Evolutionary conservation across 1,140 invertebrate species (phyloP), one percentile per base, ranked within the genome.

Genomic region (Hormaphis cornu): DNA sequence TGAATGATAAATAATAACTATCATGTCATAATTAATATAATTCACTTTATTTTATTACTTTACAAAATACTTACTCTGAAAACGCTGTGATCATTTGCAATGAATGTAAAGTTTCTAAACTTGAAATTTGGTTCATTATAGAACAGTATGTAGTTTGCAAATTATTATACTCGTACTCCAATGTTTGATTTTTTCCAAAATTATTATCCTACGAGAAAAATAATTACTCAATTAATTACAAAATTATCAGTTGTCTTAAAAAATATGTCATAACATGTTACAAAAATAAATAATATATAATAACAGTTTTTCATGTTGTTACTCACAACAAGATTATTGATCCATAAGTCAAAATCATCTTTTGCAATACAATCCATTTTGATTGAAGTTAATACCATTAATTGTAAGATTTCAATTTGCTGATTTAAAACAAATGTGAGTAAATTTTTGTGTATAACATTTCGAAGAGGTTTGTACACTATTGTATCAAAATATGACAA

Each of bases 401-500:
- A 50, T 50, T 66, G 61, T 16, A 66, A 35, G 22, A 66, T 14
- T 24, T 66, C 61, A 20, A 66, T 66, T 66, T 66, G 61, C n/a
- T 66, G 61, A n/a, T 66, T 66, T 48, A 66, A 66, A 35, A 66
- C 7, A 66, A 66, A 66, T 35, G 42, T 24, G 14, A 66, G 8
- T 14, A 66, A 24, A 50, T 66, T 7, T 2, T 50, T 66, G 6
- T 66, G 44, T 66, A 66, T 46, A 9, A 48, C 20, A 22, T 50
- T 66, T 35, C 50, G 61, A 50, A 66, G 44, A 1, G 61, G 61
- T 22, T 66, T 66, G 18, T 66, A 66, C 24, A 66, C 61, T 8
- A 66, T 66, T 20, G 61, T 66, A 66, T 66, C 61, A 35, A 66
- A 66, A 66, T 50, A 66, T 16, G 61, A 50, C 33, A 66, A 48